A percentile compares a stretch with the other conserved stretches of the same genome.
These are phyloP conservation scores for Drosophila limbata DNA, from an alignment of 2,888 invertebrate genomes.

Conservation along the genomic window DNA sequence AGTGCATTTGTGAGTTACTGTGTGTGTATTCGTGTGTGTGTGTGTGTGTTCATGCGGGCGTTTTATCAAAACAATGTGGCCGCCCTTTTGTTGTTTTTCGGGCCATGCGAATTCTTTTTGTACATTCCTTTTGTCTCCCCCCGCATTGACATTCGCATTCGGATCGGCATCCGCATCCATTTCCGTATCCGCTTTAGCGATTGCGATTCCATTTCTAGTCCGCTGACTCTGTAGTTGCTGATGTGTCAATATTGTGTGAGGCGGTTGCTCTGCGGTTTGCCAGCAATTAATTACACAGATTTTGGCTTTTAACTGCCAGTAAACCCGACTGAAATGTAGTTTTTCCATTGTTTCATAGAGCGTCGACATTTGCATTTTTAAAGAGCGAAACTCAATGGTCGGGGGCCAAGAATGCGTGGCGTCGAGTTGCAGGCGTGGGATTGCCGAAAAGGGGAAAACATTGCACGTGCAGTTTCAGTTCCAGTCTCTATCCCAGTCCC, in stretches of 20 bases:
- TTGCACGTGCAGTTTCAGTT: conserved; percentile 64
- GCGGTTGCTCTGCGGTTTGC: conserved; percentile 71
- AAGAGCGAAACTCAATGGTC: conserved; percentile 40
- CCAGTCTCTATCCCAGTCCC: not conserved
- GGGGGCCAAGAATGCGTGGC: conserved; percentile 46
- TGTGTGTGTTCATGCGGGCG: conserved; percentile 69
- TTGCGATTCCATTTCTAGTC: conserved; percentile 77
- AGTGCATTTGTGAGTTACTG: conserved; percentile 20
- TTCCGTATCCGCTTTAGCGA: conserved; percentile 55
- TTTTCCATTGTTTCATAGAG: conserved; percentile 49
- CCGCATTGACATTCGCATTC: conserved; percentile 12
- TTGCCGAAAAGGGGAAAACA: conserved; percentile 21
- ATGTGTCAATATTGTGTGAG: conserved; percentile 80
- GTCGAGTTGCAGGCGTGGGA: conserved; percentile 46
- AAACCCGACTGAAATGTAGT: conserved; percentile 42
- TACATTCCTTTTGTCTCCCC: conserved; percentile 7
- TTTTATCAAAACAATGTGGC: conserved; percentile 79
- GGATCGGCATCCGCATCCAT: conserved; percentile 14
- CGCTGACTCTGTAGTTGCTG: conserved; percentile 65
- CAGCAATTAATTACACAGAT: conserved; percentile 80
- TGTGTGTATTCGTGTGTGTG: conserved; percentile 15
- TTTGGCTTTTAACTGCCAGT: conserved; percentile 55
- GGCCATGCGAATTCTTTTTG: conserved; percentile 69
- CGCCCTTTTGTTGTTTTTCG: conserved; percentile 76
- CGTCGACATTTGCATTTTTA: conserved; percentile 68